Evolutionary conservation across 2,797 vertebrate species (phyloP).

Genomic region (Cyclopterus lumpus): DNA sequence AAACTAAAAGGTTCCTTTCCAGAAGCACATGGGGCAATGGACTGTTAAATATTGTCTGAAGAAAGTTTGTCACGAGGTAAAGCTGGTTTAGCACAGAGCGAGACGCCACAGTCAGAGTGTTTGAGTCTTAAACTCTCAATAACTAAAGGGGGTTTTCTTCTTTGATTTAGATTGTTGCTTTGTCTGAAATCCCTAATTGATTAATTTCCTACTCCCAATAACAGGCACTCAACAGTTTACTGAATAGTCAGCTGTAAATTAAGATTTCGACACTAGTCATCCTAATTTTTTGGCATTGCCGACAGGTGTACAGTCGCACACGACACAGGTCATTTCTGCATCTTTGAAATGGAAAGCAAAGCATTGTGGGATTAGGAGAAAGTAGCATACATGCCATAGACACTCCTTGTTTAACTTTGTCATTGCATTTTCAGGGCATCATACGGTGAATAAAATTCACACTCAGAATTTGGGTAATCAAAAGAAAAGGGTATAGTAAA

Average conservation of each 20-base stretch:
- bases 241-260: not conserved
- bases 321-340: not conserved
- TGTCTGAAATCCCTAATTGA: not conserved
- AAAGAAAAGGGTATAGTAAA: not conserved
- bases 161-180: not conserved
- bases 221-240: not conserved
- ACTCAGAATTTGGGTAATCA: not conserved
- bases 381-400: no score
- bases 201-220: not conserved
- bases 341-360: not conserved
- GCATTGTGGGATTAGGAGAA: not conserved
- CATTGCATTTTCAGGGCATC: not conserved
- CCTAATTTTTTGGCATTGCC: not conserved
- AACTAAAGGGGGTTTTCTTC: not conserved
- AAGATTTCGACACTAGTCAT: not conserved
- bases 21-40: conserved; percentile 2
- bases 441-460: not conserved
- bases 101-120: not conserved
- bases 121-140: not conserved
- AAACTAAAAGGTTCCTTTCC: conserved; percentile 26
- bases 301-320: not conserved
- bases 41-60: conserved; percentile 28
- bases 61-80: conserved; percentile 9
- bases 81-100: not conserved
- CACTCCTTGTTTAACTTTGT: no score